Evolutionary conservation across 1,140 invertebrate genomes (phyloP).

Genomic region (Heliconius hewitsoni): DNA sequence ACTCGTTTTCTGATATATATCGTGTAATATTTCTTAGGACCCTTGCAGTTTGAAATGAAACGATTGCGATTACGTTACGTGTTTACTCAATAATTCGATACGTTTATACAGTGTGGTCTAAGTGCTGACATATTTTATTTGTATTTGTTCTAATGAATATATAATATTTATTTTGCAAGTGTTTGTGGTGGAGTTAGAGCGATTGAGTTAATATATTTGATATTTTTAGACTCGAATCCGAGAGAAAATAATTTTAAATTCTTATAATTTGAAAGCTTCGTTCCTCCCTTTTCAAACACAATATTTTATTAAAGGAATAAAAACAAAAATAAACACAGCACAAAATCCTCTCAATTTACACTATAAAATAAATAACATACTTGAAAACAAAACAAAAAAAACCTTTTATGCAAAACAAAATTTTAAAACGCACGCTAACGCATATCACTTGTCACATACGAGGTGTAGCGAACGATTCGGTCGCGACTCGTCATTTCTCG

Average conservation of each 20-base stretch:
- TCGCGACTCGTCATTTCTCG: conserved; percentile 79
- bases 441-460: conserved; percentile 37
- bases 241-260: too few relatives aligned
- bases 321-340: too few relatives aligned
- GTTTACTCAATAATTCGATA: conserved; percentile 81
- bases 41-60: conserved; percentile 64
- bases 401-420: neutral
- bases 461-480: conserved; percentile 67
- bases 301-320: too few relatives aligned
- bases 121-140: neutral
- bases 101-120: conserved; percentile 27
- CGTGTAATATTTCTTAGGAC: conserved; percentile 59
- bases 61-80: conserved; percentile 73
- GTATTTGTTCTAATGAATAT: neutral
- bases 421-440: neutral
- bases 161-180: too few relatives aligned
- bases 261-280: too few relatives aligned
- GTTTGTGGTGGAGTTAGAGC: too few relatives aligned
- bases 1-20: conserved; percentile 43
- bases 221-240: too few relatives aligned
- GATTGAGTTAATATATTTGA: too few relatives aligned
- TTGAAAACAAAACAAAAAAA: neutral
- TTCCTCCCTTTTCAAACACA: too few relatives aligned
- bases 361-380: neutral
- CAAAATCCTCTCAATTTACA: too few relatives aligned